These are phyloP conservation scores for Hystrix cristata DNA, from an alignment of 2,113 vertebrate species.

Conservation along the genomic window DNA sequence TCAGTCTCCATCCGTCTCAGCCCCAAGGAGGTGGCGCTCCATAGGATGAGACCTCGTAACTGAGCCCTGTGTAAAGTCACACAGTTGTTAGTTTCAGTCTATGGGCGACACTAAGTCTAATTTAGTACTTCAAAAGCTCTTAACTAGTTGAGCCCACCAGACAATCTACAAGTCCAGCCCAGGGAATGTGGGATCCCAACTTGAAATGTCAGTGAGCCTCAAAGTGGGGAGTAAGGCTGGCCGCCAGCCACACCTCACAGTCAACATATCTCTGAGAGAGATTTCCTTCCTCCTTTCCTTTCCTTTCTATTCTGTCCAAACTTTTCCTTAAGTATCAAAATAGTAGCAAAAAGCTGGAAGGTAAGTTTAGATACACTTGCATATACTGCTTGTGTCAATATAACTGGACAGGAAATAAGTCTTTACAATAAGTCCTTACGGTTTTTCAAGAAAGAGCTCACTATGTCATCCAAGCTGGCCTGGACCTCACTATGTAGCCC, in stretches of 20 bases:
- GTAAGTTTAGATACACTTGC: background rate
- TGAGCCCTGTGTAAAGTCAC: background rate
- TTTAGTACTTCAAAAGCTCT: slow-evolving; percentile 1
- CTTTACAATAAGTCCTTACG: background rate
- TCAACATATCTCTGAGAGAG: background rate
- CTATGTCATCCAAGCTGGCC: background rate
- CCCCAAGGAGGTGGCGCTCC: background rate
- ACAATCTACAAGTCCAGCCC: background rate
- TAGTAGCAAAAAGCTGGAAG: background rate
- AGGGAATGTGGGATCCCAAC: background rate
- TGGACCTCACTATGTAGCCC: background rate
- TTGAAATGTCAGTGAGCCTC: slow-evolving; percentile 21
- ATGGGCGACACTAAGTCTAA: slow-evolving; percentile 7
- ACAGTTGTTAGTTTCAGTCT: background rate
- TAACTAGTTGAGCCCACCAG: slow-evolving; percentile 41
- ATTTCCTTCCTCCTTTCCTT: background rate
- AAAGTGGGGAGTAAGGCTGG: background rate
- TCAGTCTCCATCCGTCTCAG: background rate
- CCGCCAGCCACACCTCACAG: background rate
- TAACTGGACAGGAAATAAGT: background rate
- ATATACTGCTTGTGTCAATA: background rate
- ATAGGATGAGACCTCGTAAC: background rate
- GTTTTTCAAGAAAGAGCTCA: background rate
- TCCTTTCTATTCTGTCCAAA: background rate
- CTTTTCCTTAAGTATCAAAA: background rate